These are phyloP conservation scores for Batillaria attramentaria DNA, from an alignment of 1,140 invertebrate genomes.

Conservation along the genomic window DNA sequence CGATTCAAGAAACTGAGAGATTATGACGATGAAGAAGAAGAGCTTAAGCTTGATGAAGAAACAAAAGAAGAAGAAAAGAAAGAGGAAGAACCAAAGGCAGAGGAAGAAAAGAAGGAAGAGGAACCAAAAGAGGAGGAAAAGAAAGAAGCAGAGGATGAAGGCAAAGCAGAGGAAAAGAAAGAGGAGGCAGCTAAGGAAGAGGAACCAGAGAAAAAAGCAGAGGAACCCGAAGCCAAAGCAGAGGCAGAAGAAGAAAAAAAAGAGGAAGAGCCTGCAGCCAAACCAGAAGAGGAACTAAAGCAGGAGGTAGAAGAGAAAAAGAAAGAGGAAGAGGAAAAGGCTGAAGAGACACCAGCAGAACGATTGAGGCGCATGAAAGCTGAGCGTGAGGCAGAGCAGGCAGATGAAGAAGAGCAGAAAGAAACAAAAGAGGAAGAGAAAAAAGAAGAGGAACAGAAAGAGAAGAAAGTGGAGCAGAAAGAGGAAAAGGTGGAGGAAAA, in stretches of 20 bases:
- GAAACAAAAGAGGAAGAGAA: constrained; percentile 31
- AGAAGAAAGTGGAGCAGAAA: constrained; percentile 37
- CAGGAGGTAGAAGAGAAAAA: constrained; percentile 34
- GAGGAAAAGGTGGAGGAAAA: constrained; percentile 25
- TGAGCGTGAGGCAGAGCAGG: constrained; percentile 29
- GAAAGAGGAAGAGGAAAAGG: constrained; percentile 39
- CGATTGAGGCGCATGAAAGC: constrained; percentile 21
- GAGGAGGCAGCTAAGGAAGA: constrained; percentile 1
- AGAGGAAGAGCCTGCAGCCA: constrained; percentile 27
- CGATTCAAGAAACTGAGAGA: constrained; percentile 37
- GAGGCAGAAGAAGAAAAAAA: constrained; percentile 16
- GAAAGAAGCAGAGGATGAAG: constrained; percentile 30
- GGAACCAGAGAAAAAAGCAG: constrained; percentile 22
- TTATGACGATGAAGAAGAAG: constrained; percentile 41
- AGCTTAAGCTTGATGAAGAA: constrained; percentile 33
- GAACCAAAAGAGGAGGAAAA: constrained; percentile 13
- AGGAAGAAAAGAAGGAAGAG: constrained; percentile 24
- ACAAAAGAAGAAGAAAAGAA: constrained; percentile 31
- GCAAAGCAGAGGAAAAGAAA: not conserved
- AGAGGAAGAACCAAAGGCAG: constrained; percentile 10
- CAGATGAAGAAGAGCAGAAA: constrained; percentile 24
- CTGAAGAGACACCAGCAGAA: constrained; percentile 8
- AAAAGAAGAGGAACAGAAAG: constrained; percentile 30
- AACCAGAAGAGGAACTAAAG: constrained; percentile 31
- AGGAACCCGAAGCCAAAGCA: not conserved